Base-by-base conservation (phyloP, 1,140 invertebrate species). In the Hormaphis cornu region DNA sequence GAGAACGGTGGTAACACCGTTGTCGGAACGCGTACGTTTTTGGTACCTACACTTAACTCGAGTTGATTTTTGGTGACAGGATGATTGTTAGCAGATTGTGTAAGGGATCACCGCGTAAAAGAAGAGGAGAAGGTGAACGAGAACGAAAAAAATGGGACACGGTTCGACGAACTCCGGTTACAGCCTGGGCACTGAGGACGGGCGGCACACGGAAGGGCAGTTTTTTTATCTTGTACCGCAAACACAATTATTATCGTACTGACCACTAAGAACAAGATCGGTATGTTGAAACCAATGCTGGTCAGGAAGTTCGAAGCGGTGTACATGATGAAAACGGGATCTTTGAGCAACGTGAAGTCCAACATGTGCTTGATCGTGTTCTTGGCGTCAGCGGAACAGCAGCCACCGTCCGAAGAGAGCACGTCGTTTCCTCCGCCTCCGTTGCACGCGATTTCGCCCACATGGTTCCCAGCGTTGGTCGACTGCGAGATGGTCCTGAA, bases 271-370 rank as follows among this genome's bases (percentile, higher is more conserved):
- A 89, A 92, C 72, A 97, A 82, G 80, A 95, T 91, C 66, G 95
- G 95, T 74, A 96, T 87, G 78, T 97, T 95, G 81, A 96, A 98
- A 35, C 95, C 95, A 73, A 98, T 90, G 76, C 90, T 95, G 8
- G 94, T 98, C 75, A 93, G 86, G 77, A 98, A 95, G 79, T 98
- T 98, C 26, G 93, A 97, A 33, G 93, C 69, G 22, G 87, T 87
- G 79, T 97, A 98, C 58, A 97, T 79, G 66, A 98, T 81, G 77
- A 97, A 98, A 71, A 96, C 82, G 4, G 86, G 83, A 79, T 97
- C 89, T 70, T 85, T 85, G 0, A 98, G 81, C 24, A 98, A 79
- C 10, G 84, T 85, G 53, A 95, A 81, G 75, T 95, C 89, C 71
- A 96, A 82, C 88, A 96, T 92, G 79, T 91, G 85, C 35, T 80